A percentile compares a stretch with the other conserved stretches of the same genome.
These are phyloP conservation scores for Trematomus bernacchii DNA, from an alignment of 2,797 vertebrate genomes.

Conservation along the genomic window DNA sequence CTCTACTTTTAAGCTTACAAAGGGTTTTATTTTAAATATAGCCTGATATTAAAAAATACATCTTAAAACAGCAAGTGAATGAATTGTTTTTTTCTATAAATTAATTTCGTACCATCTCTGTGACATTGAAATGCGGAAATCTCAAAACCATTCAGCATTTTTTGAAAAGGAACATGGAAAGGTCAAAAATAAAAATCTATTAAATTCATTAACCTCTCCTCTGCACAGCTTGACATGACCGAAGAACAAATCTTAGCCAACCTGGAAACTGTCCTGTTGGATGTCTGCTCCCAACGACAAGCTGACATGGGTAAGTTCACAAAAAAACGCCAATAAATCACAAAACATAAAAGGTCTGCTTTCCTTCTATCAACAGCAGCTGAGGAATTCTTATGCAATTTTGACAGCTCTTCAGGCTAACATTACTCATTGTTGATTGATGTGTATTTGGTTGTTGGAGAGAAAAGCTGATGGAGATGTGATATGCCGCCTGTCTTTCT, in stretches of 20 bases:
- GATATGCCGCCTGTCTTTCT: background rate
- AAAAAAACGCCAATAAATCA: background rate
- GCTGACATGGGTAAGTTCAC: slow-evolving; percentile 82
- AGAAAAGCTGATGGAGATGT: background rate
- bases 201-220: background rate
- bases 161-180: background rate
- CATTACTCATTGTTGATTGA: background rate
- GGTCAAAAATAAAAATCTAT: no score
- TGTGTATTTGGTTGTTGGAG: no score
- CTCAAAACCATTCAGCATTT: background rate
- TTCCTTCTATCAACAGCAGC: background rate
- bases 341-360: background rate
- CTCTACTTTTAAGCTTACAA: background rate
- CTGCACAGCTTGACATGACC: slow-evolving; percentile 91
- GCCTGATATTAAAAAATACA: no score
- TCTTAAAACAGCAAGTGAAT: background rate
- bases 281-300: slow-evolving; percentile 89
- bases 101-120: background rate
- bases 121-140: background rate
- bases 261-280: slow-evolving; percentile 84
- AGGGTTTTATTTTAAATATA: background rate
- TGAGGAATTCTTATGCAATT: background rate
- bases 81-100: background rate
- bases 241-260: slow-evolving; percentile 89
- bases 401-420: background rate